Evolutionary conservation across 2,113 vertebrate genomes (phyloP).

Genomic region (Sterrhoptilus dennistouni): DNA sequence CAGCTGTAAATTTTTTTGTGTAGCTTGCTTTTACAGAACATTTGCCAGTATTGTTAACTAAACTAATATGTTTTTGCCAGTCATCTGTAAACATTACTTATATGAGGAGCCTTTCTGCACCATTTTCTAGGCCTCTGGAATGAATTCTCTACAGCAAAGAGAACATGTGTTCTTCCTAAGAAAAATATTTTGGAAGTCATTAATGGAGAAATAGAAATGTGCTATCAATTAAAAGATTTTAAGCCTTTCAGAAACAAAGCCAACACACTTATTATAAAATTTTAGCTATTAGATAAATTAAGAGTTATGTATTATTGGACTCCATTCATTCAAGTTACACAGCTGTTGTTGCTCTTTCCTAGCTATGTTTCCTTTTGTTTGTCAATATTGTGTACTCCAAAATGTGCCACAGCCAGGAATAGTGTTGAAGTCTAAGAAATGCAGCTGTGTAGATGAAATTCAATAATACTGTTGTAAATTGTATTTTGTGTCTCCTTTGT

Average conservation of each 20-base stretch:
- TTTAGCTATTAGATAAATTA: neutral
- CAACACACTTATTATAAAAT: neutral
- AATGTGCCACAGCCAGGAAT: neutral
- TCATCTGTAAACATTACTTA: neutral
- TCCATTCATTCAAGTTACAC: neutral
- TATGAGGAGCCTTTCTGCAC: neutral
- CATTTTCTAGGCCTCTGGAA: neutral
- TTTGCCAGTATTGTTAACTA: neutral
- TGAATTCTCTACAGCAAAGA: neutral
- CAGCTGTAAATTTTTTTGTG: neutral
- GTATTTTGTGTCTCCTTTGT: neutral
- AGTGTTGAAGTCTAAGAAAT: neutral
- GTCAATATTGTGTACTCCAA: neutral
- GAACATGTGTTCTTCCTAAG: neutral
- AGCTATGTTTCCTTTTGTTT: neutral
- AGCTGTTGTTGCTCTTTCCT: conserved; percentile 24
- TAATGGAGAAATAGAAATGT: neutral
- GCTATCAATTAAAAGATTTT: neutral
- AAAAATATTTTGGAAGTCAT: neutral
- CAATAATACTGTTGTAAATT: neutral
- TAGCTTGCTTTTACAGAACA: neutral
- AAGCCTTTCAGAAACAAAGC: neutral
- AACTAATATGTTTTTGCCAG: neutral
- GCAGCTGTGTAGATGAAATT: neutral
- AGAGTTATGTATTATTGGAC: neutral